A percentile compares a stretch with the other conserved stretches of the same genome.
Evolutionary conservation across 2,113 vertebrate genomes (phyloP).

Genomic region (Anoplopoma fimbria): DNA sequence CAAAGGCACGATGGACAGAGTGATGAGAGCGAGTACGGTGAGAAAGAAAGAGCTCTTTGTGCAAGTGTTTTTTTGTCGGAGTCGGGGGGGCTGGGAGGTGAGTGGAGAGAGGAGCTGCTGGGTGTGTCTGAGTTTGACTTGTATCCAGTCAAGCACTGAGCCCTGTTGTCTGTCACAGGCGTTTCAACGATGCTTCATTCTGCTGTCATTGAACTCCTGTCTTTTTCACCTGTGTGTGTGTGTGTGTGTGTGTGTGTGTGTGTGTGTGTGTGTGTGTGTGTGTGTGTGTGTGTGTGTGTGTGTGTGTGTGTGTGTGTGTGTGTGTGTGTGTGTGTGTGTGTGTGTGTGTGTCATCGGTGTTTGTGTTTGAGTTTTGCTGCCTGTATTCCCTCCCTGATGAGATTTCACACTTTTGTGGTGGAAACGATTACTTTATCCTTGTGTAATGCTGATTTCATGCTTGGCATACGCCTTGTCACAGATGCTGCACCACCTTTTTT

Average conservation of each 20-base stretch:
- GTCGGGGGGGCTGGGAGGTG: not conserved
- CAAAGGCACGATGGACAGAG: not conserved
- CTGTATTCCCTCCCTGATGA: slow-evolving; percentile 26
- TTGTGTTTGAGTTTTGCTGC: not conserved
- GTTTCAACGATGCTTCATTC: not conserved
- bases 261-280: not conserved
- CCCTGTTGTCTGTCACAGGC: not conserved
- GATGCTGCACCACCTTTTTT: slow-evolving; percentile 44
- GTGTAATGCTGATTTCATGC: slow-evolving; percentile 58
- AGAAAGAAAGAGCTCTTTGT: not conserved
- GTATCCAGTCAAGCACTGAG: not conserved
- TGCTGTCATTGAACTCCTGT: slow-evolving; percentile 4
- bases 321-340: not conserved
- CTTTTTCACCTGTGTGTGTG: slow-evolving; percentile 4
- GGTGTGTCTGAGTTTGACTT: not conserved
- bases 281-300: not conserved
- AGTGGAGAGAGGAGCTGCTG: not conserved
- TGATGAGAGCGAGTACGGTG: not conserved
- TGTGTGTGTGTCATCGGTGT: not conserved
- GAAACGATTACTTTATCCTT: slow-evolving; percentile 47
- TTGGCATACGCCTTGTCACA: slow-evolving; percentile 32
- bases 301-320: not conserved
- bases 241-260: not conserved
- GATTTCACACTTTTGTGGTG: slow-evolving; percentile 50
- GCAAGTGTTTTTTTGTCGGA: not conserved